A percentile compares a stretch with the other conserved stretches of the same genome.
These are phyloP conservation scores for Corythornis madagascariensis DNA, from an alignment of 2,113 vertebrate genomes.

Conservation along the genomic window DNA sequence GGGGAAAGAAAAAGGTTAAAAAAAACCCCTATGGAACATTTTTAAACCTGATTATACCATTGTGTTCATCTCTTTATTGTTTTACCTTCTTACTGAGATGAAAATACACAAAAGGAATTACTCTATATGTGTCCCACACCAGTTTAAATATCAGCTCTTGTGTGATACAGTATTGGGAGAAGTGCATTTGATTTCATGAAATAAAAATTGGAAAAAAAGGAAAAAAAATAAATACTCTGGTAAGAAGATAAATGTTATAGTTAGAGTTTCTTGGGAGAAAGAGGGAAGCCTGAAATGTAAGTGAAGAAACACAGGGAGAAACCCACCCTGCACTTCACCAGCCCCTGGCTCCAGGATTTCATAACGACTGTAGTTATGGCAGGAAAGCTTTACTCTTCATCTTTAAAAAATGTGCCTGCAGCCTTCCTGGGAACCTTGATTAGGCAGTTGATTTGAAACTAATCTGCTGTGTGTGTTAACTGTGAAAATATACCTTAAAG, in stretches of 20 bases:
- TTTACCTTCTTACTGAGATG: background rate
- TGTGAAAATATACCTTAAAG: slow-evolving; percentile 54
- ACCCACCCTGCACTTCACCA: background rate
- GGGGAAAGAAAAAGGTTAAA: background rate
- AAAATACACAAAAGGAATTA: background rate
- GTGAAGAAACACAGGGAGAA: background rate
- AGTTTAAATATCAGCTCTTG: background rate
- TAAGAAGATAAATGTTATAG: background rate
- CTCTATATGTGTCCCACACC: background rate
- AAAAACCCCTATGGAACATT: background rate
- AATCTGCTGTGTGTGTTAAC: slow-evolving; percentile 16
- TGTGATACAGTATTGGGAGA: background rate
- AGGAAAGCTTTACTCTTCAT: slow-evolving; percentile 43
- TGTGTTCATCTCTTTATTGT: background rate
- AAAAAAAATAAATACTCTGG: background rate
- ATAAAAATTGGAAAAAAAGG: background rate
- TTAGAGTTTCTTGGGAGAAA: background rate
- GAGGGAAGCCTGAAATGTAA: background rate
- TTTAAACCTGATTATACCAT: background rate
- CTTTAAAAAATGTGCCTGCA: slow-evolving; percentile 21
- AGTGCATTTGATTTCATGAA: background rate
- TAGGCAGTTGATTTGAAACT: slow-evolving; percentile 55
- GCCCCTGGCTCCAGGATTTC: rapidly evolving
- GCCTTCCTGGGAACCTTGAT: slow-evolving; percentile 38
- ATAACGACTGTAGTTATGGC: background rate